A percentile compares a stretch with the other conserved stretches of the same genome.
These are phyloP conservation scores for Felis chaus DNA, from an alignment of 2,113 vertebrate species.

Conservation along the genomic window DNA sequence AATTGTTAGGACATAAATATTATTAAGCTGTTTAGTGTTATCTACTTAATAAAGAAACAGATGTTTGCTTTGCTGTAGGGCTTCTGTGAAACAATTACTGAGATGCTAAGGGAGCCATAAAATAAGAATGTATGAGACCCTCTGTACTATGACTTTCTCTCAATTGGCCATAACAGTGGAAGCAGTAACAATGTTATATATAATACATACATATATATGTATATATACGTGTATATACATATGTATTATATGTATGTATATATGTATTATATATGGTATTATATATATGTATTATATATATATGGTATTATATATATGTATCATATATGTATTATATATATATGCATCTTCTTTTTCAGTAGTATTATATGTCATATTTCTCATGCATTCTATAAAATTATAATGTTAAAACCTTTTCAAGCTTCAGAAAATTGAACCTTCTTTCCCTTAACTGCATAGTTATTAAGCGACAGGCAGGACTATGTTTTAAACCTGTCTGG, in stretches of 20 bases:
- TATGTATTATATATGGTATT: background rate
- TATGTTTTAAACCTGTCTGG: background rate
- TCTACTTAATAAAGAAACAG: background rate
- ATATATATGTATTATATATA: background rate
- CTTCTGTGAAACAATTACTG: background rate
- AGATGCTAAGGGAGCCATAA: no score
- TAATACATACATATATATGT: no score
- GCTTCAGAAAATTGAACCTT: background rate
- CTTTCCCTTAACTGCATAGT: background rate
- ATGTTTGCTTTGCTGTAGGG: background rate
- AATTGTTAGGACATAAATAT: background rate
- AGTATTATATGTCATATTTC: background rate
- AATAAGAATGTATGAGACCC: background rate
- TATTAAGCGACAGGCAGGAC: background rate
- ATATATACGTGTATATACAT: no score
- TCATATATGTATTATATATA: background rate
- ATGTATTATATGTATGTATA: background rate
- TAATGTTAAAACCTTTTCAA: background rate
- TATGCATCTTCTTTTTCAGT: background rate
- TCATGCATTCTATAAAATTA: background rate
- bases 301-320: background rate
- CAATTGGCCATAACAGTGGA: no score
- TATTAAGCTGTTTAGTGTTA: background rate
- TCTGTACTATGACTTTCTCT: background rate
- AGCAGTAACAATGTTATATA: background rate